Evolutionary conservation across 2,797 vertebrate genomes (phyloP).

Genomic region (Pantherophis vulpinus): DNA sequence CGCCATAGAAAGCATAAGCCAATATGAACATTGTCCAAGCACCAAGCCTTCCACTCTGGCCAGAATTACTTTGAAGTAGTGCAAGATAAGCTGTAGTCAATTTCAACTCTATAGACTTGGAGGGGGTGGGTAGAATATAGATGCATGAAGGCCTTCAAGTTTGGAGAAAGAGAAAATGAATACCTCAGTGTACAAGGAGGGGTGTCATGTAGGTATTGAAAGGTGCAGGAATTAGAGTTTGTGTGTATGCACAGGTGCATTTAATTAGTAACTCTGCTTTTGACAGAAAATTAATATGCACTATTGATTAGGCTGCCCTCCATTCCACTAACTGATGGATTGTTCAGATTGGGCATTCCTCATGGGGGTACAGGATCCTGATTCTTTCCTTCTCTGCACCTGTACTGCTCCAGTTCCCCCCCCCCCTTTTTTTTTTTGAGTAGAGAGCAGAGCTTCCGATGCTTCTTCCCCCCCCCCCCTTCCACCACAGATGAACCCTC

Average conservation of each 20-base stretch:
- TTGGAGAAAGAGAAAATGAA: not conserved
- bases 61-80: slow-evolving; percentile 90
- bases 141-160: not conserved
- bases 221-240: not conserved
- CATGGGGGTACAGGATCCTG: not conserved
- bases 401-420: not conserved
- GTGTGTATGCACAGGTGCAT: not conserved
- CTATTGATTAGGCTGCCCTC: not conserved
- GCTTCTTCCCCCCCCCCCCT: too few species aligned
- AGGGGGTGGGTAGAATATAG: slow-evolving; percentile 55
- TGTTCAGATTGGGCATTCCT: not conserved
- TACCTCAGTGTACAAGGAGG: not conserved
- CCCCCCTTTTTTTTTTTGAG: not conserved
- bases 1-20: slow-evolving; percentile 93
- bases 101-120: slow-evolving; percentile 86
- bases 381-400: not conserved
- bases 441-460: not conserved
- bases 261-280: not conserved
- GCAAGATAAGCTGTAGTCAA: slow-evolving; percentile 87
- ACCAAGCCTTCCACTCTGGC: slow-evolving; percentile 84
- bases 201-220: too few species aligned
- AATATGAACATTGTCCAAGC: slow-evolving; percentile 90
- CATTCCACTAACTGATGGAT: not conserved
- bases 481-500: too few species aligned
- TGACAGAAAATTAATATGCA: not conserved